Evolutionary conservation across 2,797 vertebrate species (phyloP).

Genomic region (Platyrinchus mystaceus): DNA sequence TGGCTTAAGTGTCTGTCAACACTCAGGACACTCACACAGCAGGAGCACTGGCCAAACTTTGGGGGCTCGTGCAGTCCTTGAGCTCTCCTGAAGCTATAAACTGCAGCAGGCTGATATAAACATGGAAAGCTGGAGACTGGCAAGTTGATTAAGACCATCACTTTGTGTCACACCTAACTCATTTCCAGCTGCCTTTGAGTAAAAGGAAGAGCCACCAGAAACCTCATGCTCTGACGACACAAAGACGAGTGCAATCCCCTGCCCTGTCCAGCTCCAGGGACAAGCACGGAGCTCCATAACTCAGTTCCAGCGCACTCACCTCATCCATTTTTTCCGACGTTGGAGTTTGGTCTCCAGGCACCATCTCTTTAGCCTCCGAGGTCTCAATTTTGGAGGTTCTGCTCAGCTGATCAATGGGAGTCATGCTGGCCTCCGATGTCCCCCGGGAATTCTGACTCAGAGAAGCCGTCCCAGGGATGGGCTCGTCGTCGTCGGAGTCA

Average conservation of each 20-base stretch:
- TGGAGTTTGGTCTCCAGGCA: conserved; percentile 80
- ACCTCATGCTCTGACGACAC: fast-evolving
- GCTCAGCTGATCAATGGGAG: conserved; percentile 70
- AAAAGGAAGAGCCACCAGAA: conserved; percentile 6
- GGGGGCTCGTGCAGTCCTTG: background rate
- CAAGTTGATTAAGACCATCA: conserved; percentile 15
- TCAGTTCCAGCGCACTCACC: conserved; percentile 76
- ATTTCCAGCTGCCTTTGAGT: background rate
- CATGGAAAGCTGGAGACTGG: background rate
- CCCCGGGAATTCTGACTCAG: conserved; percentile 74
- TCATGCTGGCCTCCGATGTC: conserved; percentile 72
- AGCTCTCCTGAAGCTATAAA: conserved; percentile 38
- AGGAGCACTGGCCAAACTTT: conserved; percentile 13
- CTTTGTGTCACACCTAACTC: background rate
- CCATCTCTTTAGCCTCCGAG: conserved; percentile 80
- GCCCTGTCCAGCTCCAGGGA: background rate
- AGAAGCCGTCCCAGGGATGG: conserved; percentile 74
- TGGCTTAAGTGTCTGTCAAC: conserved; percentile 23
- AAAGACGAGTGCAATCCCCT: background rate
- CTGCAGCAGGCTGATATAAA: conserved; percentile 17
- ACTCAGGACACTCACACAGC: background rate
- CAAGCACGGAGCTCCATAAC: fast-evolving
- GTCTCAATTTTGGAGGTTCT: conserved; percentile 71
- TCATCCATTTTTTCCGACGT: conserved; percentile 87
- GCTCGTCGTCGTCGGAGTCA: conserved; percentile 87